These are phyloP conservation scores for Malurus elegans DNA, from an alignment of 2,113 vertebrate species.

Conservation along the genomic window DNA sequence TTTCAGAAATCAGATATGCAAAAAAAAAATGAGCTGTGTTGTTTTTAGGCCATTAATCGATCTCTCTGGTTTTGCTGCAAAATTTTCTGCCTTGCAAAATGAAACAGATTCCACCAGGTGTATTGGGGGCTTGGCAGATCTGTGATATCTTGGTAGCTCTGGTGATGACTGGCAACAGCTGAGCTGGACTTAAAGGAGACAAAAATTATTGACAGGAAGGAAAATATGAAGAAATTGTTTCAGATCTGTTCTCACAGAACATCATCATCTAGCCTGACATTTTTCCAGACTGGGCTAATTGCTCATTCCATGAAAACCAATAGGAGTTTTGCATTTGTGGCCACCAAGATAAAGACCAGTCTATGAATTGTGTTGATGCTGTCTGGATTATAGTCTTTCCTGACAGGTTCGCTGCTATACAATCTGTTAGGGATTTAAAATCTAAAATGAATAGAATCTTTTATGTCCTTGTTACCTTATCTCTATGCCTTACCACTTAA, in stretches of 20 bases:
- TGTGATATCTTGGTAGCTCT: background rate
- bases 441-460: background rate
- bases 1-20: background rate
- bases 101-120: background rate
- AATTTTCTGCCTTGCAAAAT: background rate
- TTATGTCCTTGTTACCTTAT: background rate
- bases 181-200: background rate
- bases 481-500: background rate
- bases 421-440: background rate
- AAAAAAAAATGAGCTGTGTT: background rate
- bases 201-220: background rate
- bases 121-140: background rate
- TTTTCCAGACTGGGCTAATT: background rate
- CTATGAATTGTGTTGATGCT: background rate
- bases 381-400: background rate
- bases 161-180: background rate
- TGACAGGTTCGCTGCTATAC: background rate
- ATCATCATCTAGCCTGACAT: background rate
- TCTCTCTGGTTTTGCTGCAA: background rate
- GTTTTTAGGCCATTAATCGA: background rate
- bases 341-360: background rate
- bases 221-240: slow-evolving; percentile 22
- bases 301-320: slow-evolving; percentile 1
- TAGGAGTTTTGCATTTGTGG: background rate
- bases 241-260: background rate